Evolutionary conservation across 2,113 vertebrate species (phyloP), one percentile per base, ranked within the genome.

Genomic region (Osmerus mordax): DNA sequence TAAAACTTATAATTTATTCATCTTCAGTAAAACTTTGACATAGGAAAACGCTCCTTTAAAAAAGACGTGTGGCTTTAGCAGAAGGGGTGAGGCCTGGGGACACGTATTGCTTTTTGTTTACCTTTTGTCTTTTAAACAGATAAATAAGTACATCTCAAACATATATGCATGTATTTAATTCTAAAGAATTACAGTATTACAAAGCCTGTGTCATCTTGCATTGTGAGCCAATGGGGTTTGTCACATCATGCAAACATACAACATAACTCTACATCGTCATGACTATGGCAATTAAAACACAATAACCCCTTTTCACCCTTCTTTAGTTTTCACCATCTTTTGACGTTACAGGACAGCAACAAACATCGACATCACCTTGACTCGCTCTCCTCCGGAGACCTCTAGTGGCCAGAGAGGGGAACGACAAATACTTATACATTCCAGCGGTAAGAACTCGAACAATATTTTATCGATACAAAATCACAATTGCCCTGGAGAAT

Each of bases 1-100:
- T 88, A 90, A 91, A 91, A 89, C 82, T 78, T 89, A 79, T 80
- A 79, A 86, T 90, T 89, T 89, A 89, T 89, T 91, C 0, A 72
- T 83, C 83, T 83, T 87, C 81, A 84, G 78, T 88, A 85, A 87
- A 86, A 87, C 78, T 70, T 80, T 78, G 71, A 90, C 84, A 87
- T 89, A 86, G 77, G 86, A 91, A 91, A 91, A 89, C 60, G 60
- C 76, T 77, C 81, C 83, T 89, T 87, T 88, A 89, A 81, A 91
- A 90, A 90, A 90, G 75, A 81, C 66, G 41, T 58, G 68, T 81
- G 77, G 81, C 80, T 84, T 86, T 71, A 84, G 81, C 74, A 69
- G 71, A 82, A 55, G 54, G 14, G 14, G 19, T 60, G 2, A 83
- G 68, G 75, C 76, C 81, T 51, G 59, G 62, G 70, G 23, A 84